Evolutionary conservation across 1,140 invertebrate genomes (phyloP), one percentile per base, ranked within the genome.

Genomic region (Drosophila azteca): DNA sequence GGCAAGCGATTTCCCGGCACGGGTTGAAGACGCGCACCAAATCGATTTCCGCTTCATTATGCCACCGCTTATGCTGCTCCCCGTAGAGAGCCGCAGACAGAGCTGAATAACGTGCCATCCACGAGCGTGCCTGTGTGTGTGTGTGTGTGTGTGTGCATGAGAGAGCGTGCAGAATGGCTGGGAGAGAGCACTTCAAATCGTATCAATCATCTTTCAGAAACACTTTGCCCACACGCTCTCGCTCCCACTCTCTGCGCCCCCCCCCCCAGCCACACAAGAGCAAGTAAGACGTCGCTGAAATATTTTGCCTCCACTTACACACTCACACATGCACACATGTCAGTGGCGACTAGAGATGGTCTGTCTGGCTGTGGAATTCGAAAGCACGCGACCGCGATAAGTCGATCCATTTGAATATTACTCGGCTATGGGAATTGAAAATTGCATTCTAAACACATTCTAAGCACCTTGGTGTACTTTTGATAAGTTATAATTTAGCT

Each of bases 41-140:
- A 88, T 88, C 83, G 83, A 88, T 88, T 88, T 88, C 83, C 83
- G 84, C 83, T 88, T 88, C 83, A 88, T 88, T 88, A 88, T 79
- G 66, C 76, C 74, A 65, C 74, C 79, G 64, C 58, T 55, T 68
- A 48, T 59, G 52, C 22, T 55, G 60, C 54, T 50, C 65, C 39
- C 54, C 44, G 29, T 44, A 41, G 29, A 20, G 41, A 24, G 7
- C 6, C 13, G 22, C 70, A 22, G 24, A 20, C 41, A 55, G 44
- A 45, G 35, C 35, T 11, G 11, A 13, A 39, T 39, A 39, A 39
- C 35, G 35, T 39, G 35, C 35, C 5, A 20, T 5, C 35, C 35
- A 39, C 35, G 35, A 11, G 9, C 4, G 24, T 26, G 24, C 5
- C 24, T 24, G 24, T 24, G 22, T 24, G 3, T 24, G 22, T 24